Evolutionary conservation across 1,140 invertebrate species (phyloP).

Genomic region (Brachionus angularis): DNA sequence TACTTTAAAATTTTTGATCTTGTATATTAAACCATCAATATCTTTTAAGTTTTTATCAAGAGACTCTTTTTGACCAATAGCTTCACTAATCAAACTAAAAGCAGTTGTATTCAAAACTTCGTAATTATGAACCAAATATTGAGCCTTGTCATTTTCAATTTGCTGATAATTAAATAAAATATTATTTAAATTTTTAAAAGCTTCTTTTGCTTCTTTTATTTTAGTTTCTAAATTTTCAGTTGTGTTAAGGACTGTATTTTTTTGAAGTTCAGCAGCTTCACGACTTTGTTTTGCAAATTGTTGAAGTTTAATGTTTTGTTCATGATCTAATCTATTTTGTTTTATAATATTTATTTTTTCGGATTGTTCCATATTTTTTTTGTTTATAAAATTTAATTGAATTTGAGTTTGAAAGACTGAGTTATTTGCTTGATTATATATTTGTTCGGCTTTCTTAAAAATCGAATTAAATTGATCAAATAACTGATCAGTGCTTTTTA

Average conservation of each 20-base stretch:
- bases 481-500: conserved; percentile 26
- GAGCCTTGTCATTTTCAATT: neutral
- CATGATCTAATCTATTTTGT: neutral
- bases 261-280: conserved; percentile 20
- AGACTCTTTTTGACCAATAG: neutral
- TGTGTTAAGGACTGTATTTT: neutral
- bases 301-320: conserved; percentile 6
- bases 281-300: conserved; percentile 21
- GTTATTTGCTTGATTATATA: conserved; percentile 23
- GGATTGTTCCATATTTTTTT: neutral
- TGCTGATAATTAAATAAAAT: neutral
- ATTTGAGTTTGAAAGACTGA: neutral
- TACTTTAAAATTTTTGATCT: conserved; percentile 37
- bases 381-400: conserved; percentile 40
- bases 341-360: neutral
- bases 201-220: neutral
- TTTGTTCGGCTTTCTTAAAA: conserved; percentile 21
- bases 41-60: neutral
- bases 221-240: neutral
- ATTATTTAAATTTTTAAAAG: neutral
- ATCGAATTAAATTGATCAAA: conserved; percentile 15
- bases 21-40: neutral
- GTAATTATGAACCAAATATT: neutral
- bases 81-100: conserved; percentile 1
- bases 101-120: neutral